These are phyloP conservation scores for Vollenhovia emeryi DNA, from an alignment of 1,140 invertebrate genomes.

Conservation along the genomic window DNA sequence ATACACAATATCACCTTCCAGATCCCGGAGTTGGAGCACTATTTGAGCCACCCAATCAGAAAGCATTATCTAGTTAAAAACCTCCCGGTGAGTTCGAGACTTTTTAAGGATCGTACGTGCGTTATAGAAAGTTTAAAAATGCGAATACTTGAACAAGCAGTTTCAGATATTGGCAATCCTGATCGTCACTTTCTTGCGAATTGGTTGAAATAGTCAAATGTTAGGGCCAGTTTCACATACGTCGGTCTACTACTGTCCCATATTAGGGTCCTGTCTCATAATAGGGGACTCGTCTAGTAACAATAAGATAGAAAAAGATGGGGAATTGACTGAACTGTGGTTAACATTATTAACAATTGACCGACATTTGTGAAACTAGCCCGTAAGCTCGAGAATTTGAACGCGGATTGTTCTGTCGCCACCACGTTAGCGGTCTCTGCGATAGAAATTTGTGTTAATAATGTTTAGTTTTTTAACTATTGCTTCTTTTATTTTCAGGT, in stretches of 20 bases:
- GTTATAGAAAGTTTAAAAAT: not conserved
- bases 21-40: conserved; percentile 87
- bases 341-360: too few species aligned
- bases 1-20: conserved; percentile 88
- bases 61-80: conserved; percentile 88
- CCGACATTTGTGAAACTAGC: too few species aligned
- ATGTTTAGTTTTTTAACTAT: not conserved
- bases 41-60: conserved; percentile 89
- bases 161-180: not conserved
- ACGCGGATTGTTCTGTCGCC: not conserved
- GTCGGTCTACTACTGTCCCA: too few species aligned
- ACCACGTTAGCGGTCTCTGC: not conserved
- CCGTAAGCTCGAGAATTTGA: not conserved
- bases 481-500: not conserved
- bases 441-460: not conserved
- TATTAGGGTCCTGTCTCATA: too few species aligned
- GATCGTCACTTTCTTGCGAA: not conserved
- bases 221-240: too few species aligned
- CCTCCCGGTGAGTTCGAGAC: conserved; percentile 83
- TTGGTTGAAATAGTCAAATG: not conserved
- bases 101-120: not conserved
- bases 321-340: too few species aligned
- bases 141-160: not conserved
- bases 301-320: too few species aligned
- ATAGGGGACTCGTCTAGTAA: too few species aligned